Conservation (phyloP, 2,888 invertebrate genomes). For the Andrena minutula region DNA sequence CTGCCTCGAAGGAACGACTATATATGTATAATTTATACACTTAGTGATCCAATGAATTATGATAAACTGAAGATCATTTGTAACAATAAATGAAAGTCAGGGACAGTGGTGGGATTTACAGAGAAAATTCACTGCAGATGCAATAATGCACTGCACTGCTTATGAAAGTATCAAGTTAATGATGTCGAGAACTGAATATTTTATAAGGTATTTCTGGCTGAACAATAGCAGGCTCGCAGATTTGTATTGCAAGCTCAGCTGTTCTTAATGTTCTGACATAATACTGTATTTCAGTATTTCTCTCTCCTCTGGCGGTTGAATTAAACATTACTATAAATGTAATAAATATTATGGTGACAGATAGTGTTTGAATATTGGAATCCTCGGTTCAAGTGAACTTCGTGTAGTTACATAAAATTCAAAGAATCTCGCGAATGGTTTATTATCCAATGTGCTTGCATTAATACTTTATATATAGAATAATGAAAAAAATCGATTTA, state of each 20-base stretch:
- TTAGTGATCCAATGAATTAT: not conserved
- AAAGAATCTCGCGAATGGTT: too few relatives aligned
- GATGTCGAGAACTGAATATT: too few relatives aligned
- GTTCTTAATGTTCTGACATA: not conserved
- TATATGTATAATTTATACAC: too few relatives aligned
- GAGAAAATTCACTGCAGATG: not conserved
- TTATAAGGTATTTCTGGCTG: not conserved
- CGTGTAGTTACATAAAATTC: too few relatives aligned
- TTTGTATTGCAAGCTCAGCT: not conserved
- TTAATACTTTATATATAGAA: too few relatives aligned
- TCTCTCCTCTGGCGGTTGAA: not conserved
- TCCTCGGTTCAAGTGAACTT: too few relatives aligned
- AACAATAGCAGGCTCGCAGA: not conserved
- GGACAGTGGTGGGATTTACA: not conserved
- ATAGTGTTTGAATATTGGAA: too few relatives aligned
- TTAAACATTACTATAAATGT: not conserved
- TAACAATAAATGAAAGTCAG: too few relatives aligned
- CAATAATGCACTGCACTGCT: not conserved
- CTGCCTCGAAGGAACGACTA: not conserved
- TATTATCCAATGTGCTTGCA: too few relatives aligned
- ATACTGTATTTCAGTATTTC: not conserved
- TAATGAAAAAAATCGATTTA: too few relatives aligned
- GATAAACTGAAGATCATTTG: too few relatives aligned
- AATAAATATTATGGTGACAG: too few relatives aligned
- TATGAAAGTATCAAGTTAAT: not conserved